These are phyloP conservation scores for Zoanthus solanderi DNA, from an alignment of 92 coral and sea anemone genomes.

Conservation along the genomic window DNA sequence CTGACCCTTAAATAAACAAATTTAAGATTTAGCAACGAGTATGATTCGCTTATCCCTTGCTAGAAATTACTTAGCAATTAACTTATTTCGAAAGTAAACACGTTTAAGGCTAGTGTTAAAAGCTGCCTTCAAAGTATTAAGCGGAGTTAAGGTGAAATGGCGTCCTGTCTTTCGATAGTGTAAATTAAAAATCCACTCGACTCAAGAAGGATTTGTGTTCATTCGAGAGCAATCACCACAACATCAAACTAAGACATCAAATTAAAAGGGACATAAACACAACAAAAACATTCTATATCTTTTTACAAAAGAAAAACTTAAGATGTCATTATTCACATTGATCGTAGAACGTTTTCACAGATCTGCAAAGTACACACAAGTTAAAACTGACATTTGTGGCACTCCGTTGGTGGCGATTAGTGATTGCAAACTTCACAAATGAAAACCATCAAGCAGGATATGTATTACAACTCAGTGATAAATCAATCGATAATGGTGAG, in stretches of 20 bases:
- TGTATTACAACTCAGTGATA: not conserved
- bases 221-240: conserved; percentile 26
- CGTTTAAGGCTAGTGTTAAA: conserved; percentile 38
- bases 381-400: not conserved
- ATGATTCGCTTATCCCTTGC: conserved; percentile 40
- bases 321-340: not conserved
- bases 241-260: not conserved
- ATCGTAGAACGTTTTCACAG: not conserved
- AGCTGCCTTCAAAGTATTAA: conserved; percentile 36
- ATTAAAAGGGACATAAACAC: not conserved
- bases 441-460: conserved; percentile 11
- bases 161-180: conserved; percentile 1
- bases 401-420: not conserved
- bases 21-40: conserved; percentile 22
- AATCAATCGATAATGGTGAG: conserved; percentile 16
- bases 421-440: not conserved
- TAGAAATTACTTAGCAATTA: conserved; percentile 41
- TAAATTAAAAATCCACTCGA: conserved; percentile 38
- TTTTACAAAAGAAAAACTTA: not conserved
- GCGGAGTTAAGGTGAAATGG: conserved; percentile 12
- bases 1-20: conserved; percentile 27
- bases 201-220: conserved; percentile 40
- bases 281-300: not conserved
- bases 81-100: conserved; percentile 48
- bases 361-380: not conserved